Evolutionary conservation across 2,113 vertebrate species (phyloP), one percentile per base, ranked within the genome.

Genomic region (Setophaga petechia): DNA sequence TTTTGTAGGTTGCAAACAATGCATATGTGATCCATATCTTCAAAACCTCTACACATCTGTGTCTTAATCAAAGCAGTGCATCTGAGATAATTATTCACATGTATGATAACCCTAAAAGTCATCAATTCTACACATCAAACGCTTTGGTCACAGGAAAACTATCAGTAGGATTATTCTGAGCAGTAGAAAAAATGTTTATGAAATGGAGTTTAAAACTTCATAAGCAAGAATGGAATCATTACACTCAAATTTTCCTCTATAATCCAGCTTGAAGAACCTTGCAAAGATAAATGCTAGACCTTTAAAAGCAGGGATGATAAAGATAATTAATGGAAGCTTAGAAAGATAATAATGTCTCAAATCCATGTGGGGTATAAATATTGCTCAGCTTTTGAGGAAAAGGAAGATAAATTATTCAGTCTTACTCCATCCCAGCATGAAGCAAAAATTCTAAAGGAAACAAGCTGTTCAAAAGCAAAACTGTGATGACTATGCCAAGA

Each of bases 401-500:
- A 87, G 62, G 62, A 95, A 97, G 93, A 97, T 92, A 96, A 95
- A 94, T 95, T 95, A 94, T 91, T 92, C 81, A 93, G 93, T 79
- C 55, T 94, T 92, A 96, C 62, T 84, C 87, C 66, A 87, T 61
- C 91, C 41, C 93, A 95, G 91, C 91, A 89, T 84, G 94, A 94
- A 72, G 66, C 55, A 89, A 90, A 93, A 97, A 91, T 68, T 97
- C 74, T 84, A 87, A 97, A 95, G 71, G 94, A 92, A 95, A 93
- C 93, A 95, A 96, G 77, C 93, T 96, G 93, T 82, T 95, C 87
- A 92, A 94, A 96, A 97, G 44, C 77, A 97, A 94, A 95, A 93
- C 94, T 69, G 41, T 72, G 91, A 94, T 73, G 77, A 82, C 62
- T 92, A 75, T 92, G 94, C 84, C 74, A 94, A 95, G 87, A 94